Percentiles rank a stretch among this genome's conserved stretches.
Conservation (phyloP, 2,113 vertebrate genomes). For the Gobio gobio region DNA sequence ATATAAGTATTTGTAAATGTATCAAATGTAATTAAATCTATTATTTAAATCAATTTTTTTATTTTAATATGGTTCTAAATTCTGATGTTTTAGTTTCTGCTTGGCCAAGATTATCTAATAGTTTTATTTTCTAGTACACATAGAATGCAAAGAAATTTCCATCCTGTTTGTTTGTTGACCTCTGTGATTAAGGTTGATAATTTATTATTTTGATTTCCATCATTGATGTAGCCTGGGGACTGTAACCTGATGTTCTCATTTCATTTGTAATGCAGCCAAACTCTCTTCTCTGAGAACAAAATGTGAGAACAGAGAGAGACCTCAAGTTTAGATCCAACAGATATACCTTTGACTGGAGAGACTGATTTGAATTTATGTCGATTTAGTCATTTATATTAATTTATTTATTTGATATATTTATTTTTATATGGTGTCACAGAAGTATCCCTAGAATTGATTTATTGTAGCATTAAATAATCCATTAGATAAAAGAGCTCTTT, state of each 20-base stretch:
- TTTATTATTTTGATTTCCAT: constrained; percentile 39
- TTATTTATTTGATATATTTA: constrained; percentile 9
- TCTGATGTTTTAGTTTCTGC: neutral
- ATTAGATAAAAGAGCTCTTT: neutral
- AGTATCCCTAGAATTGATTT: neutral
- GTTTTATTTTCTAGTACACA: neutral
- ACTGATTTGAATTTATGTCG: neutral
- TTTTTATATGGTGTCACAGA: neutral
- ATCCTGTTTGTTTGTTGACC: neutral
- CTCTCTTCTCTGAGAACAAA: neutral
- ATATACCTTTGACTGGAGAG: neutral
- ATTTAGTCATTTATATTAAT: neutral
- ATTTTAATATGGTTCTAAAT: neutral
- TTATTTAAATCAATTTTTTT: neutral
- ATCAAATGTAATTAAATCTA: neutral
- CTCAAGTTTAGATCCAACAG: too few relatives aligned
- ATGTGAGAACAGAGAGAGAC: too few relatives aligned
- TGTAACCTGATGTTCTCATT: neutral
- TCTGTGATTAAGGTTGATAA: neutral
- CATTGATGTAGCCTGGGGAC: neutral
- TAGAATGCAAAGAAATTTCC: neutral
- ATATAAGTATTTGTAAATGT: neutral
- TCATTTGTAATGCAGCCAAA: constrained; percentile 4
- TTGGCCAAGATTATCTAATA: neutral
- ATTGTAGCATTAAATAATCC: constrained; percentile 10